Evolutionary conservation across 2,888 invertebrate genomes (phyloP).

Genomic region (Eupithecia insigniata): DNA sequence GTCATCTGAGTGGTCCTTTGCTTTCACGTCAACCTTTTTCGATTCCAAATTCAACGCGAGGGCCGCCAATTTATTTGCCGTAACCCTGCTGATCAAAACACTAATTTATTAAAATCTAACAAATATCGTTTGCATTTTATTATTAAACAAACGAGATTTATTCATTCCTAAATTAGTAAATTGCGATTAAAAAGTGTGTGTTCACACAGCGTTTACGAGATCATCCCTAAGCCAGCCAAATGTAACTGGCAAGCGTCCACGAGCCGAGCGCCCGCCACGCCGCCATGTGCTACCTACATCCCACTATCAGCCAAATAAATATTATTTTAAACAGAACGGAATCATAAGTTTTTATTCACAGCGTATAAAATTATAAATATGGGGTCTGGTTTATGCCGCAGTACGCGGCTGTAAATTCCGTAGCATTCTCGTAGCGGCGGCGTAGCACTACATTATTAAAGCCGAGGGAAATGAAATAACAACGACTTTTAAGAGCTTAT

Average conservation of each 20-base stretch:
- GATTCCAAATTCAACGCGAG: constrained; percentile 3
- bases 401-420: constrained; percentile 16
- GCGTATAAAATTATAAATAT: background rate
- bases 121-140: constrained; percentile 16
- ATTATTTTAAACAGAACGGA: constrained; percentile 28
- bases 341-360: constrained; percentile 20
- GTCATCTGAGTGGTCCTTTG: constrained; percentile 25
- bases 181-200: constrained; percentile 43
- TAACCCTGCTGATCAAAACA: background rate
- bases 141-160: constrained; percentile 16
- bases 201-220: constrained; percentile 46
- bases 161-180: constrained; percentile 36
- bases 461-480: background rate
- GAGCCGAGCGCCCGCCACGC: constrained; percentile 31
- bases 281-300: constrained; percentile 32
- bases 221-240: constrained; percentile 43
- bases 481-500: background rate
- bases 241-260: constrained; percentile 46
- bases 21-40: constrained; percentile 26
- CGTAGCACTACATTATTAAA: constrained; percentile 25
- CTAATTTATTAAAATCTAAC: background rate
- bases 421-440: constrained; percentile 27
- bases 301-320: constrained; percentile 27
- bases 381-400: constrained; percentile 15
- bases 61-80: background rate